Conservation (phyloP, 2,888 invertebrate genomes). For the Agriopis marginaria region DNA sequence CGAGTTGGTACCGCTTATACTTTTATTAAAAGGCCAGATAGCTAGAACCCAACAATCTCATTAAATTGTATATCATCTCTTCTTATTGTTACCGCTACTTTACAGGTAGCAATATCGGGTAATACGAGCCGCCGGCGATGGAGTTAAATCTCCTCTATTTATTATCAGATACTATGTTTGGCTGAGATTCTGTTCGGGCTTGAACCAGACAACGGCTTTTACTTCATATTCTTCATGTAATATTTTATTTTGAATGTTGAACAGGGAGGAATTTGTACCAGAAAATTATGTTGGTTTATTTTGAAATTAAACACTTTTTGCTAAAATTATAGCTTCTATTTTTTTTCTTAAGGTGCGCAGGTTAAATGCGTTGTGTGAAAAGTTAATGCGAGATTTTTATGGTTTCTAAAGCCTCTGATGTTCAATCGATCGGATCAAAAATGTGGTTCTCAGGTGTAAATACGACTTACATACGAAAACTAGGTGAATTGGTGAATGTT, state of each 20-base stretch:
- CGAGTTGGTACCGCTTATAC: background rate
- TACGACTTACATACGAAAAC: too few species aligned
- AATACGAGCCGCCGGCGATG: constrained; percentile 55
- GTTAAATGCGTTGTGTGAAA: too few species aligned
- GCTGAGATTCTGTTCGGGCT: background rate
- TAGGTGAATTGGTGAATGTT: too few species aligned
- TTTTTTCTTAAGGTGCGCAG: too few species aligned
- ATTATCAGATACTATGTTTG: constrained; percentile 13
- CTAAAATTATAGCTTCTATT: too few species aligned
- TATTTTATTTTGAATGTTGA: background rate
- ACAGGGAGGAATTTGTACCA: background rate
- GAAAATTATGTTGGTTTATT: background rate
- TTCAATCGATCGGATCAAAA: too few species aligned
- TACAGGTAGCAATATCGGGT: constrained; percentile 35
- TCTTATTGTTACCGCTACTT: constrained; percentile 30
- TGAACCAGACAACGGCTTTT: background rate
- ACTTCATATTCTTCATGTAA: background rate
- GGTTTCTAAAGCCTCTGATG: too few species aligned
- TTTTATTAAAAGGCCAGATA: background rate
- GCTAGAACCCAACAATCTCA: constrained; percentile 19
- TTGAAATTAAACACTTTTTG: too few species aligned
- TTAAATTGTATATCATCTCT: constrained; percentile 19
- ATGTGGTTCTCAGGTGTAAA: too few species aligned
- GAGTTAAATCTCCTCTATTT: constrained; percentile 63
- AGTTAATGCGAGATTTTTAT: too few species aligned